Percentiles rank a stretch among this genome's conserved stretches.
Evolutionary conservation across 2,888 invertebrate genomes (phyloP).

Genomic region (Temnothorax rugatulus): DNA sequence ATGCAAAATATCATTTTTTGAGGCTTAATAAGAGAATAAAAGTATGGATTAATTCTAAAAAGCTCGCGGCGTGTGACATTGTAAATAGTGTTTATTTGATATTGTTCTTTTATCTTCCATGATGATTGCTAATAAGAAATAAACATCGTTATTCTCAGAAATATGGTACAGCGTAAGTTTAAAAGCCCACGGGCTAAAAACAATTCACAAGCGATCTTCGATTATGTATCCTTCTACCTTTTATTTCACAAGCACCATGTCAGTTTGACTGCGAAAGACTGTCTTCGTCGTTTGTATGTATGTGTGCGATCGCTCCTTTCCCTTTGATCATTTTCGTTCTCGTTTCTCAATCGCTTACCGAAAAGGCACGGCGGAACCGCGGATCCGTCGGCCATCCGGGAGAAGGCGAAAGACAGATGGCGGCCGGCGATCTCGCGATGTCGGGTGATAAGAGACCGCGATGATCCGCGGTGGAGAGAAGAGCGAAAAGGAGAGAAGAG

Average conservation of each 20-base stretch:
- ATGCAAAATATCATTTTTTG: not conserved
- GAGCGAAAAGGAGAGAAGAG: slow-evolving; percentile 60
- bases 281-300: not conserved
- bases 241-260: not conserved
- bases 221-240: not conserved
- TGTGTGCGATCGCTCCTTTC: not conserved
- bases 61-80: too few relatives aligned
- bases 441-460: slow-evolving; percentile 50
- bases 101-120: not conserved
- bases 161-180: not conserved
- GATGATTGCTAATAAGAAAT: not conserved
- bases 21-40: not conserved
- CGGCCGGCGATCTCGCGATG: slow-evolving; percentile 22
- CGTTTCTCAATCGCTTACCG: not conserved
- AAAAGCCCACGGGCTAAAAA: not conserved
- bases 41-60: not conserved
- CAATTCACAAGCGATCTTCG: not conserved
- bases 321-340: slow-evolving; percentile 3
- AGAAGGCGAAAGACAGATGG: slow-evolving; percentile 63
- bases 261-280: not conserved
- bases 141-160: not conserved
- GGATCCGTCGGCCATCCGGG: slow-evolving; percentile 1
- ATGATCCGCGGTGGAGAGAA: slow-evolving; percentile 22
- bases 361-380: not conserved
- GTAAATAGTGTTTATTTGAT: not conserved